These are phyloP conservation scores for Papilio helenus DNA, from an alignment of 1,140 invertebrate species.

Conservation along the genomic window DNA sequence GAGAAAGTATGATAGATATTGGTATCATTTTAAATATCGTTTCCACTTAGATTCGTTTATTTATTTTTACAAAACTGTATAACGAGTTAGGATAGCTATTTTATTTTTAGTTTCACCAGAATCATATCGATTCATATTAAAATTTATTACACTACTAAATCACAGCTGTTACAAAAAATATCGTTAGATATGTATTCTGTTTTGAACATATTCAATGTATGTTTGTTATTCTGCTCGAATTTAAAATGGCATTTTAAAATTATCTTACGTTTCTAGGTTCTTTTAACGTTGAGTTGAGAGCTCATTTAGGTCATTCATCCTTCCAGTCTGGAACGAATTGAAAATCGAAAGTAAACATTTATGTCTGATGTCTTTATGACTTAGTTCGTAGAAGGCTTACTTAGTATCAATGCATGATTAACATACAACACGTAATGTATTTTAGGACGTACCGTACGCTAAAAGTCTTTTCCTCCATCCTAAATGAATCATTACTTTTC, in stretches of 20 bases:
- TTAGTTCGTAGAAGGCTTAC: too few species aligned
- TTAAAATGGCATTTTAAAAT: background rate
- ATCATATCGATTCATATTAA: background rate
- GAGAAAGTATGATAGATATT: background rate
- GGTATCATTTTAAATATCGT: background rate
- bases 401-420: too few species aligned
- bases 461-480: background rate
- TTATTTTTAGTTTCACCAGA: background rate
- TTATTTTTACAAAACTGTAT: background rate
- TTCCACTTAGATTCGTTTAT: background rate
- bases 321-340: background rate
- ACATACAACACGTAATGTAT: too few species aligned
- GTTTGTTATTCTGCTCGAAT: background rate
- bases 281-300: background rate
- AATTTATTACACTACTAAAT: background rate
- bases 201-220: background rate
- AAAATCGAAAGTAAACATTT: background rate
- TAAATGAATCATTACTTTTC: conserved; percentile 12
- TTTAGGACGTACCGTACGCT: too few species aligned
- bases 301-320: background rate
- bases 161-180: background rate
- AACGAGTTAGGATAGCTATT: background rate
- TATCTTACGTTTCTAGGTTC: background rate
- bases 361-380: background rate
- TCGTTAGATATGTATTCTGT: background rate